Percentiles rank a stretch among this genome's conserved stretches.
Evolutionary conservation across 2,797 vertebrate genomes (phyloP).

Genomic region (Graptemys geographica): DNA sequence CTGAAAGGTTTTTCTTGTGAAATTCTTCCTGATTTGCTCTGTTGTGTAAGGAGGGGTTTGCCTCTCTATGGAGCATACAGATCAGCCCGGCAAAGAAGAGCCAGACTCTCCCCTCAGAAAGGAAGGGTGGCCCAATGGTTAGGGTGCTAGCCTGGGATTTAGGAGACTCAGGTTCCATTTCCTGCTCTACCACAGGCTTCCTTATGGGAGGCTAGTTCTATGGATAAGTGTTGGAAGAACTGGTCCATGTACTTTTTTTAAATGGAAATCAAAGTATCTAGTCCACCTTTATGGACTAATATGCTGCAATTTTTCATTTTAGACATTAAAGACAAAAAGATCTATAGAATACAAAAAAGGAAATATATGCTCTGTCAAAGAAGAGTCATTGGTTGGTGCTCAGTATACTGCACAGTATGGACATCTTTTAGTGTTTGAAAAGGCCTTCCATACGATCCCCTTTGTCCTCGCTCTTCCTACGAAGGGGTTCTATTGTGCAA

Average conservation of each 20-base stretch:
- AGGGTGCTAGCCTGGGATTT: constrained; percentile 34
- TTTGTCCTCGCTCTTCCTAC: constrained; percentile 7
- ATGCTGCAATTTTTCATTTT: background rate
- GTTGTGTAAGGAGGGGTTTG: background rate
- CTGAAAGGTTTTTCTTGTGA: constrained; percentile 14
- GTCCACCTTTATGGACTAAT: background rate
- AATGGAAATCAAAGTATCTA: background rate
- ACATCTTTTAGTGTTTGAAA: constrained; percentile 51
- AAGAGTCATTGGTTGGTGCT: background rate
- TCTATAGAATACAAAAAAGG: constrained; percentile 38
- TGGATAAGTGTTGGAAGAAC: background rate
- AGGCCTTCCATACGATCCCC: constrained; percentile 31
- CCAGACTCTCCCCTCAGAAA: background rate
- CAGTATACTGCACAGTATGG: constrained; percentile 5
- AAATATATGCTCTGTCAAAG: constrained; percentile 35
- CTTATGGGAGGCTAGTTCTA: background rate
- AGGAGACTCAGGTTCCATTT: background rate
- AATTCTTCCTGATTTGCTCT: constrained; percentile 29
- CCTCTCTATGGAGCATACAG: background rate
- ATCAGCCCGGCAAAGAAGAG: background rate
- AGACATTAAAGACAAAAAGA: background rate
- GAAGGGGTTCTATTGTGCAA: background rate
- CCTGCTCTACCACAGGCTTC: constrained; percentile 13
- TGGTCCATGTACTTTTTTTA: background rate
- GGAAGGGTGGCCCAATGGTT: constrained; percentile 28